Evolutionary conservation across 2,113 vertebrate species (phyloP).

Genomic region (Pseudolaguvia tuberculata): DNA sequence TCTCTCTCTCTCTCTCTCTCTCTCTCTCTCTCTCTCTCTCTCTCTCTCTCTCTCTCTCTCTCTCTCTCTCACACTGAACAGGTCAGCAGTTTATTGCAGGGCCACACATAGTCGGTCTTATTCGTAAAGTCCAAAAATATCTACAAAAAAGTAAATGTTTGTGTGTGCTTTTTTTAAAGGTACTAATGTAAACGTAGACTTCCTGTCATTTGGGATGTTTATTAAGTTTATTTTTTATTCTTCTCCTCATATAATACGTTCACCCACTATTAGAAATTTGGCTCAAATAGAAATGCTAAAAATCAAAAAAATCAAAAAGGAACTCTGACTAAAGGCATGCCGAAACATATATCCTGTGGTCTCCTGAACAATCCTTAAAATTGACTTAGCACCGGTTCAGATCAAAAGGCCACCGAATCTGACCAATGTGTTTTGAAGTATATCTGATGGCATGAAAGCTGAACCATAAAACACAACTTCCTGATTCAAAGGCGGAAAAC

Average conservation of each 20-base stretch:
- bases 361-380: conserved; percentile 50
- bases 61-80: no score
- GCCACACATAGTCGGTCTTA: no score
- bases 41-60: no score
- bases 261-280: conserved; percentile 12
- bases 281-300: conserved; percentile 34
- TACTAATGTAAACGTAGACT: conserved; percentile 54
- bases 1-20: no score
- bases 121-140: no score
- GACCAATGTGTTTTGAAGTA: conserved; percentile 50
- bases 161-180: no score
- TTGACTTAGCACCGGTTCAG: conserved; percentile 49
- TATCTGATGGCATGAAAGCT: conserved; percentile 53
- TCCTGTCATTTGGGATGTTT: conserved; percentile 55
- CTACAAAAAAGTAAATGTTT: no score
- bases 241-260: conserved; percentile 8
- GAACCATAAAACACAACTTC: conserved; percentile 60
- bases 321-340: conserved; percentile 47
- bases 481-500: conserved; percentile 55
- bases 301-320: conserved; percentile 57
- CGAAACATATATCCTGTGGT: conserved; percentile 58
- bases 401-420: conserved; percentile 53
- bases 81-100: no score
- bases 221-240: no score
- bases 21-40: no score